Evolutionary conservation across 2,113 vertebrate genomes (phyloP).

Genomic region (Colaptes auratus): DNA sequence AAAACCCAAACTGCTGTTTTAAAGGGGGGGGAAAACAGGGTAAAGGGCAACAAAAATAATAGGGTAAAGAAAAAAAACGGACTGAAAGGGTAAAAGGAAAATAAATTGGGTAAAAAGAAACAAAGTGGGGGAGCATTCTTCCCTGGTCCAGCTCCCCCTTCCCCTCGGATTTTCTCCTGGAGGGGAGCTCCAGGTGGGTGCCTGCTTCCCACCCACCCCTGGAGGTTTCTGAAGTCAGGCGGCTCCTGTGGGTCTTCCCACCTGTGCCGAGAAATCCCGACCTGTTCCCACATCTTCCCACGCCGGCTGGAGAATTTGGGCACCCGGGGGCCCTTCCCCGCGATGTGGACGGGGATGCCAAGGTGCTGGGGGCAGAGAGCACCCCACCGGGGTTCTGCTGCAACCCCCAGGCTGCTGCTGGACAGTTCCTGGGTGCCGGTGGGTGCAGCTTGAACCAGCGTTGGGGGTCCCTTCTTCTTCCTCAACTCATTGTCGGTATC

Average conservation of each 20-base stretch:
- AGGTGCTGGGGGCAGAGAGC: accelerated
- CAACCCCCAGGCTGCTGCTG: background rate
- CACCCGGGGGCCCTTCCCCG: background rate
- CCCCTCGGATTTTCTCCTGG: background rate
- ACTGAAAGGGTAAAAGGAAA: background rate
- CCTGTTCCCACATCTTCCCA: background rate
- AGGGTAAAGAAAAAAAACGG: background rate
- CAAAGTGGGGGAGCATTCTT: background rate
- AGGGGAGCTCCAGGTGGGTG: accelerated
- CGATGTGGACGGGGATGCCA: accelerated
- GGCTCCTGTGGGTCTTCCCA: background rate
- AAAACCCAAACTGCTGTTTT: background rate
- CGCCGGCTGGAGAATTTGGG: accelerated
- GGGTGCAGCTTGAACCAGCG: accelerated
- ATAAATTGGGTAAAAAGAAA: too few relatives aligned
- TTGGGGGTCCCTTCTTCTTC: accelerated
- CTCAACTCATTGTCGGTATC: accelerated
- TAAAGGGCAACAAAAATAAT: background rate
- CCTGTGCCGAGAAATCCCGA: accelerated
- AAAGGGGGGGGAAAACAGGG: background rate
- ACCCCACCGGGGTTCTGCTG: background rate
- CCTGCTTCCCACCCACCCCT: too few relatives aligned
- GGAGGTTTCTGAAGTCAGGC: background rate
- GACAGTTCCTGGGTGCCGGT: background rate
- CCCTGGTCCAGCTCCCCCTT: accelerated